Evolutionary conservation across 2,888 invertebrate species (phyloP).

Genomic region (Cantharis rustica): DNA sequence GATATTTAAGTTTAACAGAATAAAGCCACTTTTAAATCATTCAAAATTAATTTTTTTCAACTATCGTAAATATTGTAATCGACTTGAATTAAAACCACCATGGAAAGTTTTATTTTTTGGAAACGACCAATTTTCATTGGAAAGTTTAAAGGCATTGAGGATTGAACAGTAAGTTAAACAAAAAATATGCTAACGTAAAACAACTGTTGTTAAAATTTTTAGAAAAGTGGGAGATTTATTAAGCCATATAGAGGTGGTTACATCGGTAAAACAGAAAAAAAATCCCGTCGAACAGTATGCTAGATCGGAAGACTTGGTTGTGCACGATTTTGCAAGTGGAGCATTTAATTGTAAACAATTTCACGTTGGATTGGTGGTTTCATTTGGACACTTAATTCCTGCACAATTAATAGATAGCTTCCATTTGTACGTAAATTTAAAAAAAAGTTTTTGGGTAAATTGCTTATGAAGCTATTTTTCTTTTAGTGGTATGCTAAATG

Average conservation of each 20-base stretch:
- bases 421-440: slow-evolving; percentile 69
- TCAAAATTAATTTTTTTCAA: neutral
- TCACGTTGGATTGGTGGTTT: slow-evolving; percentile 88
- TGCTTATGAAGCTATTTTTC: slow-evolving; percentile 27
- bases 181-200: neutral
- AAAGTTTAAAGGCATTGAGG: slow-evolving; percentile 71
- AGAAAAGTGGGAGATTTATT: slow-evolving; percentile 62
- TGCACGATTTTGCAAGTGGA: slow-evolving; percentile 69
- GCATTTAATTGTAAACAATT: slow-evolving; percentile 58
- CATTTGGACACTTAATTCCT: slow-evolving; percentile 92
- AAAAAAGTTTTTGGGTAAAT: neutral
- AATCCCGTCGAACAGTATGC: slow-evolving; percentile 75
- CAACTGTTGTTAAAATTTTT: slow-evolving; percentile 36
- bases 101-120: slow-evolving; percentile 85
- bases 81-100: slow-evolving; percentile 45
- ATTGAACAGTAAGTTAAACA: slow-evolving; percentile 65
- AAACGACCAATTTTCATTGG: slow-evolving; percentile 80
- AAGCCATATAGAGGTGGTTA: slow-evolving; percentile 70
- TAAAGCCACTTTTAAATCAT: neutral
- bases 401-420: slow-evolving; percentile 74
- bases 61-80: neutral
- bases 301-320: slow-evolving; percentile 60
- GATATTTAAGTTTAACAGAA: neutral
- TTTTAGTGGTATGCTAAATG: slow-evolving; percentile 87
- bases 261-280: slow-evolving; percentile 64